Evolutionary conservation across 2,888 invertebrate species (phyloP), one percentile per base, ranked within the genome.

Genomic region (Nomada ferruginata): DNA sequence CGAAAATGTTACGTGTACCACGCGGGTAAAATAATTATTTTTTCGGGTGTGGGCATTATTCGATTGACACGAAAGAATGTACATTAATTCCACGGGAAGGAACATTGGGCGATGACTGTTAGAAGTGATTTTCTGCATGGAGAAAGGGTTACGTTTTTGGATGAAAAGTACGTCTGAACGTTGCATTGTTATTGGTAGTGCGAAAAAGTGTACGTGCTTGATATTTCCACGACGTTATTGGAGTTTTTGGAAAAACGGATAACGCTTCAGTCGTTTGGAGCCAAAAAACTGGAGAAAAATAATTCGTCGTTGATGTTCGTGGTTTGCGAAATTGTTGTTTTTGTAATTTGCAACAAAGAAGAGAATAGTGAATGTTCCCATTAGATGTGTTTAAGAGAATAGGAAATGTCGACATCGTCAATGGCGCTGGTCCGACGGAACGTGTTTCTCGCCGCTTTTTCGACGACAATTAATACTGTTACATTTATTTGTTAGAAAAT

Each of bases 371-470:
- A 7, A 18, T 2, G 11, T 23, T 4, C 26, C 44, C 7, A 3
- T 5, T 9, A 61, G 13, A 44, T 55, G 53, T 20, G 13, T 50
- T 20, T 11, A 1, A 29, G n/a, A 71, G n/a, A 61, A 15, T 7
- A 11, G 26, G 7, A 2, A 20, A 1, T 26, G 4, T 18, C 2
- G 52, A 44, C 18, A 55, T 52, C 26, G n/a, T 13, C 52, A 83
- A 83, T 86, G 74, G 74, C 74, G 76, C 13, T 79, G 60, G 50
- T 82, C 86, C 86, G 86, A 84, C 86, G 86, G 86, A 50, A n/a
- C 71, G 55, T 36, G 69, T 26, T n/a, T n/a, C 7, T 53, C 52
- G 18, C 7, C 36, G 1, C 7, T 7, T 64, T 63, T 72, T 61
- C 63, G 70, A n/a, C 50, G 59, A 47, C 65, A 36, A 50, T 29